Evolutionary conservation across 2,888 invertebrate genomes (phyloP).

Genomic region (Agonum fuliginosum): DNA sequence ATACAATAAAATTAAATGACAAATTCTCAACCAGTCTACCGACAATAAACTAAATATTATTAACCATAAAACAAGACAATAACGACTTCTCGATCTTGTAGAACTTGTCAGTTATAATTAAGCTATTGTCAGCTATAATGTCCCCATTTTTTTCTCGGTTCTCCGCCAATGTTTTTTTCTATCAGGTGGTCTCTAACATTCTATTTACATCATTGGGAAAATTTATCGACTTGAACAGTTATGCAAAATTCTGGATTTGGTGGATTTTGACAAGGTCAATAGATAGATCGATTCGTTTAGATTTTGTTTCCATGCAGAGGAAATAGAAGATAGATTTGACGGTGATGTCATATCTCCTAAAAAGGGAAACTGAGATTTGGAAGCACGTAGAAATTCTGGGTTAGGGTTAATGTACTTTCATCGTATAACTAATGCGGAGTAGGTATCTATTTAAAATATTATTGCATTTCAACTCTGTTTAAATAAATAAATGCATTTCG

Average conservation of each 20-base stretch:
- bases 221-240: constrained; percentile 22
- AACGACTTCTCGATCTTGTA: constrained; percentile 23
- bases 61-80: constrained; percentile 21
- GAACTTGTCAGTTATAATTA: constrained; percentile 25
- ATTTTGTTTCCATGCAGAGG: constrained; percentile 37
- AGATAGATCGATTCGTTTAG: neutral
- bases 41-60: too few species aligned
- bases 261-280: constrained; percentile 35
- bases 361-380: neutral
- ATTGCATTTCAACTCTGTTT: too few species aligned
- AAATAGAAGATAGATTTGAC: constrained; percentile 1
- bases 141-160: neutral
- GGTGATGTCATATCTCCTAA: constrained; percentile 16
- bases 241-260: constrained; percentile 37
- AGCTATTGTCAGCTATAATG: neutral
- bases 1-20: constrained; percentile 8
- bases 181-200: constrained; percentile 26
- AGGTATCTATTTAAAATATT: too few species aligned
- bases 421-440: too few species aligned
- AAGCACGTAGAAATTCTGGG: neutral
- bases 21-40: constrained; percentile 4
- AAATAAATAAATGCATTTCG: too few species aligned
- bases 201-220: constrained; percentile 14
- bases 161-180: constrained; percentile 19
- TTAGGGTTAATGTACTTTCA: constrained; percentile 26